Evolutionary conservation across 2,113 vertebrate species (phyloP), one percentile per base, ranked within the genome.

Genomic region (Antechinus stuartii): DNA sequence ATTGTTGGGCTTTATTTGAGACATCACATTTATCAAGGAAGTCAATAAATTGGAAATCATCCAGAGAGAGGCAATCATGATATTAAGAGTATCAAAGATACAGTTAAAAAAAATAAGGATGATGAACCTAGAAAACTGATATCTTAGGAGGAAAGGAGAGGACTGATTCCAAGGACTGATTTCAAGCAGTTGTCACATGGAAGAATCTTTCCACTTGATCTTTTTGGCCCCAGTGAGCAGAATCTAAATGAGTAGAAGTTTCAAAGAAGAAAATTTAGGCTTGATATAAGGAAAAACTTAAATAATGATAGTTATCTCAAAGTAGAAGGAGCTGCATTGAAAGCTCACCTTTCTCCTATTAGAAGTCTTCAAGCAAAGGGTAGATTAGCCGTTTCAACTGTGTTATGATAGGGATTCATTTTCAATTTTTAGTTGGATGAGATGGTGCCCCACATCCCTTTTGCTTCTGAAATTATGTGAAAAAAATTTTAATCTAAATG

Each of bases 401-500:
- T 57, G 26, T 57, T 57, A 9, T 68, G 57, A 27, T 68, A 68
- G 2, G 27, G 27, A 2, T 14, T 68, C 57, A 68, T 68, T 68
- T 68, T 35, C 57, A 68, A 2, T 11, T 68, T 68, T 30, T 68
- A 68, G 57, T 68, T 68, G 11, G 27, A 68, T 68, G 57, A 68
- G 57, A 14, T 68, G 57, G 10, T 22, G 11, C 27, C 57, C 30
- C 2, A 68, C 14, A 68, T 68, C 2, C 57, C 57, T 68, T 68
- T 68, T 35, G 27, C 30, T 68, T 91, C 25, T 94, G 35, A 90
- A 92, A 27, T 92, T 92, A 89, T 90, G 54, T 90, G 53, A 93
- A 91, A 90, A 49, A 47, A 47, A 2, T 50, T 96, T 90, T 92
- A 89, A 6, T 46, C 52, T 61, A 94, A 96, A 55, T 92, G n/a